These are phyloP conservation scores for Apodemus speciosus DNA, from an alignment of 2,113 vertebrate species.

Conservation along the genomic window DNA sequence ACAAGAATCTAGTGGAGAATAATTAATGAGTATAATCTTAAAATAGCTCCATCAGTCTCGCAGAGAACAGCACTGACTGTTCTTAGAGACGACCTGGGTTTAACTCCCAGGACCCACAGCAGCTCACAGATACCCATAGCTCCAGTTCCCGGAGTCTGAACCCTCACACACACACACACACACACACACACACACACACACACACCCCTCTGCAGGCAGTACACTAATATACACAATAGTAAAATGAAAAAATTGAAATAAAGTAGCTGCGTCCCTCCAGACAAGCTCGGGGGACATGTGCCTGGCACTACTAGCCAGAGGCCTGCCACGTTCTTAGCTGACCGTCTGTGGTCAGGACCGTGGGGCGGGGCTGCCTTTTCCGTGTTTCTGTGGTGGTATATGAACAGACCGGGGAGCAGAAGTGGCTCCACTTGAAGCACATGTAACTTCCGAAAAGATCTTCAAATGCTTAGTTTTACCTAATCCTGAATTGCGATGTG, in stretches of 20 bases:
- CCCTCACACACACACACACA: too few species aligned
- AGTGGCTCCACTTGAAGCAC: neutral
- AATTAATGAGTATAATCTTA: neutral
- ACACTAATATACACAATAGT: neutral
- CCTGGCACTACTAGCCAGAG: neutral
- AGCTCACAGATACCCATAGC: neutral
- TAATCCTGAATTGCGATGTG: neutral
- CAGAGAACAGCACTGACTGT: too few species aligned
- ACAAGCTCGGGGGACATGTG: neutral
- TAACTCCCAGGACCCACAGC: too few species aligned
- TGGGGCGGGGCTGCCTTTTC: neutral
- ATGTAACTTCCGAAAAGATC: neutral
- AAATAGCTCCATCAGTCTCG: neutral
- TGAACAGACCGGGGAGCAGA: neutral
- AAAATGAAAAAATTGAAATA: neutral
- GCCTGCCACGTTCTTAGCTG: neutral
- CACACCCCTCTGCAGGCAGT: neutral
- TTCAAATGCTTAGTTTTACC: neutral
- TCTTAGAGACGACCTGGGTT: neutral
- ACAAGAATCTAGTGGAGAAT: neutral
- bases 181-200: too few species aligned
- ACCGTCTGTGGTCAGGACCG: neutral
- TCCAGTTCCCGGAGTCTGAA: neutral
- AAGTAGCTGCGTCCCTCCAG: neutral
- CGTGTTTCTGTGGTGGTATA: neutral